Percentiles rank a stretch among this genome's conserved stretches.
These are phyloP conservation scores for Atrina japonica DNA, from an alignment of 2,888 invertebrate species.

Conservation along the genomic window DNA sequence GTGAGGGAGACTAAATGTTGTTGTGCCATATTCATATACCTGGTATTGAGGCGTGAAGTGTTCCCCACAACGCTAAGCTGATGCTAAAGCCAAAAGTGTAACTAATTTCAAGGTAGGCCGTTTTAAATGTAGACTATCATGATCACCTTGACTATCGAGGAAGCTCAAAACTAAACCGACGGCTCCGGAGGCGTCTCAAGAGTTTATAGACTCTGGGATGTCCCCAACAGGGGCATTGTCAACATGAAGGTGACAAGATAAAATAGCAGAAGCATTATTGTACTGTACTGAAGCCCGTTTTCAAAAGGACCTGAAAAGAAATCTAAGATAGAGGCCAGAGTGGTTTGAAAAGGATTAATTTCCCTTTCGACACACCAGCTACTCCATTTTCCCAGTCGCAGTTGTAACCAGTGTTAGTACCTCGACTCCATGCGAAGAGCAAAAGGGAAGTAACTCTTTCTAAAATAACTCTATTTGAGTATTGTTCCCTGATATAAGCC, in stretches of 20 bases:
- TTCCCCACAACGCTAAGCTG: slow-evolving; percentile 10
- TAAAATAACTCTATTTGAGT: slow-evolving; percentile 7
- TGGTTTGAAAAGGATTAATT: slow-evolving; percentile 24
- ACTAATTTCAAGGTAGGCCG: slow-evolving; percentile 2
- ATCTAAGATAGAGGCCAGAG: slow-evolving; percentile 30
- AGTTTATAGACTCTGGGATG: slow-evolving; percentile 6
- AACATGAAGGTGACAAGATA: slow-evolving; percentile 16
- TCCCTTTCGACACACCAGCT: slow-evolving; percentile 17
- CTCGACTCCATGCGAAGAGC: slow-evolving; percentile 9
- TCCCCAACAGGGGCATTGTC: slow-evolving; percentile 16
- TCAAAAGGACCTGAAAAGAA: background rate
- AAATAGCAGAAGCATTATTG: slow-evolving; percentile 28
- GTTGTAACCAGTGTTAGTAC: slow-evolving; percentile 14
- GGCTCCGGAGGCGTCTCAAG: slow-evolving; percentile 13
- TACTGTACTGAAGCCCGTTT: slow-evolving; percentile 16
- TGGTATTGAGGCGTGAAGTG: slow-evolving; percentile 8
- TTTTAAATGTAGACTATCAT: background rate
- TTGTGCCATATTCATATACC: background rate
- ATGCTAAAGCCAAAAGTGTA: slow-evolving; percentile 5
- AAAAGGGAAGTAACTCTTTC: slow-evolving; percentile 11
- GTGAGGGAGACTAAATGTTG: background rate
- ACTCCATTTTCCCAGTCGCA: slow-evolving; percentile 22
- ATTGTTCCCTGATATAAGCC: slow-evolving; percentile 17
- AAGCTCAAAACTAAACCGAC: slow-evolving; percentile 10
- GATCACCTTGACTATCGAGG: too few species aligned